Evolutionary conservation across 2,888 invertebrate species (phyloP), one percentile per base, ranked within the genome.

Genomic region (Gastrophysa polygoni): DNA sequence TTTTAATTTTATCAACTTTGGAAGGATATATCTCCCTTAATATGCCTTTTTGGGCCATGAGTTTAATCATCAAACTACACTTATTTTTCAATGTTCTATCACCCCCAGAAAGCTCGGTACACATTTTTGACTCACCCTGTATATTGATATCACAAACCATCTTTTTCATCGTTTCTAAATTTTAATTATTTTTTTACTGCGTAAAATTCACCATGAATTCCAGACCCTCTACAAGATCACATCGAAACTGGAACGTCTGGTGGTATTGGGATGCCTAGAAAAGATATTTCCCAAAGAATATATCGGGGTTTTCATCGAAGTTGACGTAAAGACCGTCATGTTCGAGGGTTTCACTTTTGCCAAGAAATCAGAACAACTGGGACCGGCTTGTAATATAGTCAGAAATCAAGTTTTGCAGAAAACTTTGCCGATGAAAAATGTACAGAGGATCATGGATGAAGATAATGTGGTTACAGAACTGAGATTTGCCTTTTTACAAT

Each of bases 271-370:
- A 18, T 73, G 73, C 52, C 18, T 71, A 24, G 68, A 70, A 3
- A 62, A 63, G 49, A 55, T 73, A 14, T 58, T 71, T 7, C 55
- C 59, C 1, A 48, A 62, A 4, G 52, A 67, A 17, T 61, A 61
- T 43, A 59, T 58, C 14, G 24, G 61, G 14, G n/a, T 73, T 1
- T 73, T 74, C 43, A 64, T 74, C 8, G 67, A 48, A 16, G 49
- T 59, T 10, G 21, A 67, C 11, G 70, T 73, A 7, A 51, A 57
- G 38, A 52, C 66, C 6, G 1, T 73, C 7, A 28, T 74, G 16
- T 70, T 74, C 54, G 71, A 73, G 2, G 75, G 75, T 3, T 49
- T 73, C 2, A 48, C 54, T 11, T 74, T 74, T 58, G 71, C 67
- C 1, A 24, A 50, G 16, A 59, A 57, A 6, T 50, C 57, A 16